phyloP scores from a whole-genome alignment of 2,797 vertebrate species.

The Eulemur mongoz region DNA sequence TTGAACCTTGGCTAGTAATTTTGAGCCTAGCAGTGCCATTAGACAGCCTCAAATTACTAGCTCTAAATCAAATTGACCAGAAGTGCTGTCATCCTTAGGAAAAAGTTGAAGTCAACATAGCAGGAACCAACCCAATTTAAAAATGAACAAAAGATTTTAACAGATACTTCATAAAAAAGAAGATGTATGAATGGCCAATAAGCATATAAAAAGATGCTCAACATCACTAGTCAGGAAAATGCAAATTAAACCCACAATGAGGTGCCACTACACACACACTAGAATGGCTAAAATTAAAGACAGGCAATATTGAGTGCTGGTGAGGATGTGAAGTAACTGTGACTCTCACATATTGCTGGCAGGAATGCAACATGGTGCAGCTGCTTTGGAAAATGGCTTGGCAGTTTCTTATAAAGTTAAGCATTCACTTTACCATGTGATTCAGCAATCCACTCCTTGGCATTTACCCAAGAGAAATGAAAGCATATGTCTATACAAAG shows the following conservation, averaged over 20 bases:
- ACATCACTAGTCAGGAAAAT: constrained; percentile 42
- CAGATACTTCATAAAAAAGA: constrained; percentile 38
- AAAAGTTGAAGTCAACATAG: constrained; percentile 58
- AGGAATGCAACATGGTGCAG: background rate
- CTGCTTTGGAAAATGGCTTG: background rate
- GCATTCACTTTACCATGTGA: background rate
- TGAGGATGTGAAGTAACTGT: background rate
- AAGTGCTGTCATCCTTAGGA: constrained; percentile 47
- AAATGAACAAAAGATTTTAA: constrained; percentile 49
- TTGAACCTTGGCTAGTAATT: constrained; percentile 59
- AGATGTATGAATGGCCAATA: constrained; percentile 1
- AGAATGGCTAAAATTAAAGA: background rate
- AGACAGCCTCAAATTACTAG: constrained; percentile 35
- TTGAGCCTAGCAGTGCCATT: background rate
- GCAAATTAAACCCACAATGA: constrained; percentile 11
- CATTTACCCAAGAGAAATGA: background rate
- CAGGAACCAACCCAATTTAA: constrained; percentile 47
- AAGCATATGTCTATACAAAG: background rate
- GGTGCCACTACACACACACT: background rate
- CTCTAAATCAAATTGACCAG: constrained; percentile 62
- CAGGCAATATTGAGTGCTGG: background rate
- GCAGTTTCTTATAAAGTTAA: constrained; percentile 7
- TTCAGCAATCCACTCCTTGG: background rate
- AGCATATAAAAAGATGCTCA: constrained; percentile 35
- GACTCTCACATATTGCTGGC: background rate